These are phyloP conservation scores for Acanthosepion lycidas DNA, from an alignment of 2,888 invertebrate species.

Conservation along the genomic window DNA sequence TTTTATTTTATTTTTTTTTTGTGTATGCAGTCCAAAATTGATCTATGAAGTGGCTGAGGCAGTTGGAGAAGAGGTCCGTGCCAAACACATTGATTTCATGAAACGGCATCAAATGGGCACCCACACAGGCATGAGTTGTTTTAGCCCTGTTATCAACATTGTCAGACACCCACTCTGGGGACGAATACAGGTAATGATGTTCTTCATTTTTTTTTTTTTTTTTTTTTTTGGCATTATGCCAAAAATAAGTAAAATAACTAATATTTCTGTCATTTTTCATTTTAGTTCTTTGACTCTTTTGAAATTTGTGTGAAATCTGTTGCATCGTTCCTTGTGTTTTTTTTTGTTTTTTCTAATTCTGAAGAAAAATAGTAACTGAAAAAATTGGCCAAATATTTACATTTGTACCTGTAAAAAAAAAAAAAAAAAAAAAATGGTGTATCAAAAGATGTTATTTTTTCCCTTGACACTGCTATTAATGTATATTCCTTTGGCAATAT, in stretches of 20 bases:
- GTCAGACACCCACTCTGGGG: slow-evolving; percentile 74
- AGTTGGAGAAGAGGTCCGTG: slow-evolving; percentile 61
- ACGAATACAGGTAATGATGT: slow-evolving; percentile 67
- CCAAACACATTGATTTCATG: slow-evolving; percentile 60
- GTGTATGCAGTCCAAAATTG: slow-evolving; percentile 56
- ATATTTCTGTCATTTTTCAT: not conserved
- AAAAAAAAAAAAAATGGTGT: no score
- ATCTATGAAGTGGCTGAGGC: slow-evolving; percentile 60
- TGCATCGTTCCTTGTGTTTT: no score
- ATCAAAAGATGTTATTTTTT: no score
- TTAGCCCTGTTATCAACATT: slow-evolving; percentile 73
- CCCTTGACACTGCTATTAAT: no score
- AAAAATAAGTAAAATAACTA: not conserved
- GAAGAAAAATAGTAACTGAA: no score
- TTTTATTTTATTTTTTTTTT: not conserved
- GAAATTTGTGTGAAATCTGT: no score
- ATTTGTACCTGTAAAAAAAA: no score
- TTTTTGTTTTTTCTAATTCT: no score
- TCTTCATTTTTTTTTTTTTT: no score
- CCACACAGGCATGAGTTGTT: slow-evolving; percentile 70
- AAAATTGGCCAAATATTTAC: no score
- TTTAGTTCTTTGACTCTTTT: not conserved
- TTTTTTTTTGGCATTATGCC: no score
- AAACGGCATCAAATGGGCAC: slow-evolving; percentile 55
- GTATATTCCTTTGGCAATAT: no score